Base-by-base conservation (phyloP, 2,888 invertebrate species). In the Mythimna albipuncta region DNA sequence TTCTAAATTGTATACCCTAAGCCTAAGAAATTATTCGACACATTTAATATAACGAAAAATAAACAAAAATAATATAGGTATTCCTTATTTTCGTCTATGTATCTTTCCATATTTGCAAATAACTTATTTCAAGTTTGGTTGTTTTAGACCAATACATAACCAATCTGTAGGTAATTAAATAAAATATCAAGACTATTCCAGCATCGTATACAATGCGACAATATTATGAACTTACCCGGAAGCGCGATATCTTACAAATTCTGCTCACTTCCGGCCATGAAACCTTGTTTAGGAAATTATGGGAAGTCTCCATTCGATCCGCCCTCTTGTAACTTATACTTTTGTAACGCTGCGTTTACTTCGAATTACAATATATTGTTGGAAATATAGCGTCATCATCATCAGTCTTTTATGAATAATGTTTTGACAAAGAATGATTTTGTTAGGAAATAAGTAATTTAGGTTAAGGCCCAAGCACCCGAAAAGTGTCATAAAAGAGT, bases 221-320 rank as follows among this genome's bases (percentile, higher is more conserved):
- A 89, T 91, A 93, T 92, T 88, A 87, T 88, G 86, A 89, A 91
- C 86, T 90, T 91, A 91, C 88, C 90, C 95, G 95, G 95, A 95
- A 95, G 93, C 87, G 90, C 88, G 95, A 95, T 94, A 94, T 95
- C 95, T 91, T 95, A 95, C 94, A 95, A 95, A 95, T 93, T 95
- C 95, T 89, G 94, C 93, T 86, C 89, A 89, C 94, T 94, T 95
- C 95, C 95, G 93, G 86, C 87, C 88, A 79, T 89, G 95, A 95
- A 95, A 93, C 94, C 95, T 89, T 91, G 92, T 90, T 90, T 86
- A 91, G 91, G 91, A 90, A 91, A 89, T 94, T 92, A 91, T 93
- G 86, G 94, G 95, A 95, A 94, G 93, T 93, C 81, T 89, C 91
- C 87, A 92, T 93, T 92, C 83, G 90, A 91, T 90, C 90, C 92